A percentile compares a stretch with the other conserved stretches of the same genome.
These are phyloP conservation scores for Diplosoma virens DNA, from an alignment of 23 tunicate species.

Conservation along the genomic window DNA sequence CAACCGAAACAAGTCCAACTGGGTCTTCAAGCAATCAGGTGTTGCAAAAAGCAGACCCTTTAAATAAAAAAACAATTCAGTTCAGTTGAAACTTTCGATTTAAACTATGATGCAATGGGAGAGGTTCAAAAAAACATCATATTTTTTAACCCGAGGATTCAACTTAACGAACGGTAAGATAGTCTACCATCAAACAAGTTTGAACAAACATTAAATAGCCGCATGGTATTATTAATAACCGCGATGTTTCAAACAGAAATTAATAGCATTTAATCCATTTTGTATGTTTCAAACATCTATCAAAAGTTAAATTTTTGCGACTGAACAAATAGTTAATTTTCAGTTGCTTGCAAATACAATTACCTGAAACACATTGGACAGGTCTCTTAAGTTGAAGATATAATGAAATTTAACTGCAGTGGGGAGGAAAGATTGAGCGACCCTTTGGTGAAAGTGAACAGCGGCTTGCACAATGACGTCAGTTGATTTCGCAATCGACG, in stretches of 20 bases:
- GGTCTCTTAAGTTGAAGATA: conserved; percentile 82
- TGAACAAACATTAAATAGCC: too few relatives aligned
- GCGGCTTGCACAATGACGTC: conserved; percentile 61
- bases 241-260: too few relatives aligned
- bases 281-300: not conserved
- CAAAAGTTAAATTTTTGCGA: not conserved
- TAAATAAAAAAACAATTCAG: not conserved
- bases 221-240: too few relatives aligned
- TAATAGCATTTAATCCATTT: too few relatives aligned
- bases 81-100: too few relatives aligned
- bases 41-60: conserved; percentile 86
- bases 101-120: too few relatives aligned
- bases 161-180: too few relatives aligned
- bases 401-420: conserved; percentile 92
- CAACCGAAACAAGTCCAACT: conserved; percentile 54
- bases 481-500: conserved; percentile 33
- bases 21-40: conserved; percentile 69
- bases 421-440: conserved; percentile 68
- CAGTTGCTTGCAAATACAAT: too few relatives aligned
- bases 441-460: conserved; percentile 79
- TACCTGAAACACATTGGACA: conserved; percentile 87
- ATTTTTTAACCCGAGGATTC: too few relatives aligned
- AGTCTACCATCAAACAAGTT: too few relatives aligned
- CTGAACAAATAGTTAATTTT: too few relatives aligned
- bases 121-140: too few relatives aligned